Evolutionary conservation across 1,140 invertebrate species (phyloP).

Genomic region (Papilio xuthus): DNA sequence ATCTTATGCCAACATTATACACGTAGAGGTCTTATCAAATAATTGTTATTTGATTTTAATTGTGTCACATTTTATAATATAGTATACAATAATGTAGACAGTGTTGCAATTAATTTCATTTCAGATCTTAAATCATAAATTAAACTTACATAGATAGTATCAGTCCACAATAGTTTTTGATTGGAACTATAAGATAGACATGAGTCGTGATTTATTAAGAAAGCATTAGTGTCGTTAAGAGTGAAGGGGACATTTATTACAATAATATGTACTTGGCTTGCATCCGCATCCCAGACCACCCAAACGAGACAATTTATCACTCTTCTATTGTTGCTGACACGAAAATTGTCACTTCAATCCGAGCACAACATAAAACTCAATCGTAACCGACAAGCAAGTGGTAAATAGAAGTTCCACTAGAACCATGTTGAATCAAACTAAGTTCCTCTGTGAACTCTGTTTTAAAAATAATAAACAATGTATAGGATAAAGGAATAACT

Average conservation of each 20-base stretch:
- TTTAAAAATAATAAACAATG: neutral
- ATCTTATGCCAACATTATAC: neutral
- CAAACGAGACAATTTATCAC: conserved; percentile 4
- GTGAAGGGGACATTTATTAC: neutral
- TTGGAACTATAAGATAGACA: neutral
- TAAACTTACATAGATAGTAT: neutral
- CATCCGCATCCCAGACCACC: conserved; percentile 7
- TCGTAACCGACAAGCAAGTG: neutral
- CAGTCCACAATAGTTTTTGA: neutral
- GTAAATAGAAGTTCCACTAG: neutral
- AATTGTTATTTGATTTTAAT: conserved; percentile 3
- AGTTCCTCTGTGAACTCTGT: neutral
- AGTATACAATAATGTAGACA: neutral
- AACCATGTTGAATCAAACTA: neutral
- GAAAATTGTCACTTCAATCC: conserved; percentile 2
- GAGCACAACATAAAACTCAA: neutral
- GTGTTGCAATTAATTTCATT: neutral
- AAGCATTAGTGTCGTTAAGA: neutral
- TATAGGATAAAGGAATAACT: conserved; percentile 9
- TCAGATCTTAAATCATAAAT: conserved; percentile 4
- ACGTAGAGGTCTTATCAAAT: neutral
- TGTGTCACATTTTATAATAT: neutral
- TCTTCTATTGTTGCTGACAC: neutral
- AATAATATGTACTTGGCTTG: neutral
- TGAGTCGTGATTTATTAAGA: neutral